Conservation (phyloP, 2,113 vertebrate genomes). For the Rhabdornis inornatus region DNA sequence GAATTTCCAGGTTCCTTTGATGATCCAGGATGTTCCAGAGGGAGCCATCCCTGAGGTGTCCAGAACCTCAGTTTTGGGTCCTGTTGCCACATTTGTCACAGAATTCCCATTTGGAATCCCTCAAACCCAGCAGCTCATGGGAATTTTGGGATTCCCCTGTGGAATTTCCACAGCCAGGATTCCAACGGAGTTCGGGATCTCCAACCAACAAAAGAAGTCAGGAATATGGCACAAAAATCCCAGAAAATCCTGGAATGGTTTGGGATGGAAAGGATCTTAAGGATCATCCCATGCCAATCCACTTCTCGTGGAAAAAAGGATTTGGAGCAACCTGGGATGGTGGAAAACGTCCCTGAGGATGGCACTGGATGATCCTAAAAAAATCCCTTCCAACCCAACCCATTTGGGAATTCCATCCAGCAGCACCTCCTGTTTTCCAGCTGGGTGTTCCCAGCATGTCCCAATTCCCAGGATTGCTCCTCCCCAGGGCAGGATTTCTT, state of each 20-base stretch:
- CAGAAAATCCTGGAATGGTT: background rate
- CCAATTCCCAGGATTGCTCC: background rate
- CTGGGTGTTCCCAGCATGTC: background rate
- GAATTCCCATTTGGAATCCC: background rate
- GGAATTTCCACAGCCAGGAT: background rate
- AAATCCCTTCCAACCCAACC: background rate
- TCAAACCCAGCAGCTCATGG: background rate
- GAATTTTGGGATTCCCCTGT: background rate
- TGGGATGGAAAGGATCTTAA: background rate
- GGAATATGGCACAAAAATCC: background rate
- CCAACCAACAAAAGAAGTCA: background rate
- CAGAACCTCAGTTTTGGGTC: fast-evolving
- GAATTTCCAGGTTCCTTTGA: background rate
- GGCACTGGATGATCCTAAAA: background rate
- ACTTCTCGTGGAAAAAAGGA: background rate
- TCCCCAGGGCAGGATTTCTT: background rate
- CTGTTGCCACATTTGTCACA: fast-evolving
- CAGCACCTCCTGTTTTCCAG: background rate
- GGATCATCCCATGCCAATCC: background rate
- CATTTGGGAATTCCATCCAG: background rate
- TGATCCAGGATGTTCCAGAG: background rate
- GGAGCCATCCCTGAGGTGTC: background rate
- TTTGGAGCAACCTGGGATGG: background rate
- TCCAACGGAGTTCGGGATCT: background rate
- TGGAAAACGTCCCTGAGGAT: background rate